Percentiles rank a stretch among this genome's conserved stretches.
These are phyloP conservation scores for Lithobates sylvaticus DNA, from an alignment of 2,797 vertebrate species.

Conservation along the genomic window DNA sequence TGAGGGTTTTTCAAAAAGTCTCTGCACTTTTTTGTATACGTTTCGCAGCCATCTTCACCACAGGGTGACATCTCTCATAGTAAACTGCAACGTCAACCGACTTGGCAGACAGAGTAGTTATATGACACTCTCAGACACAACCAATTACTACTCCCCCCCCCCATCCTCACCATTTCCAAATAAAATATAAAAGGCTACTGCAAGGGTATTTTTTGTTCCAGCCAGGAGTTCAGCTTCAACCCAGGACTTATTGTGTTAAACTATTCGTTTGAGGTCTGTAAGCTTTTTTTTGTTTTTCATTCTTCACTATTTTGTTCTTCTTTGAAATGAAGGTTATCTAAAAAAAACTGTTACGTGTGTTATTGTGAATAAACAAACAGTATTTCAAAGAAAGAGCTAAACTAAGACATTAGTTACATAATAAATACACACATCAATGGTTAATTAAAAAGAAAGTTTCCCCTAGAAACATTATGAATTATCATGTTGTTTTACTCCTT, in stretches of 20 bases:
- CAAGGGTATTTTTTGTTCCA: too few relatives aligned
- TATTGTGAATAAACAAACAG: constrained; percentile 20
- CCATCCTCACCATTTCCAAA: too few relatives aligned
- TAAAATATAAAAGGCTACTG: too few relatives aligned
- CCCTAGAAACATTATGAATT: constrained; percentile 1
- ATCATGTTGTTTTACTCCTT: constrained; percentile 17
- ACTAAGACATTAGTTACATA: constrained; percentile 19
- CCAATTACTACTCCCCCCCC: too few relatives aligned
- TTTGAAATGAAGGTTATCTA: constrained; percentile 32
- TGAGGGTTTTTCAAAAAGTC: too few relatives aligned
- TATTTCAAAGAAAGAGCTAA: background rate
- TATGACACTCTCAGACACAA: too few relatives aligned
- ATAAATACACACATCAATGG: constrained; percentile 7
- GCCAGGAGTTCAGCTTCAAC: too few relatives aligned
- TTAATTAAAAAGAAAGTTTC: constrained; percentile 17
- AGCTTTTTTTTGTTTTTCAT: background rate
- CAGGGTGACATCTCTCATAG: too few relatives aligned
- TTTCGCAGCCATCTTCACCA: too few relatives aligned
- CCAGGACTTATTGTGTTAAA: background rate
- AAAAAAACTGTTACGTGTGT: constrained; percentile 6
- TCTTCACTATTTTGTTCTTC: background rate
- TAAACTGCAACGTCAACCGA: too few relatives aligned
- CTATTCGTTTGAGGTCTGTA: background rate
- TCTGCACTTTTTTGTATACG: too few relatives aligned
- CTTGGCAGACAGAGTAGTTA: too few relatives aligned